Evolutionary conservation across 2,797 vertebrate species (phyloP).

Genomic region (Triplophysa yarkandensis): DNA sequence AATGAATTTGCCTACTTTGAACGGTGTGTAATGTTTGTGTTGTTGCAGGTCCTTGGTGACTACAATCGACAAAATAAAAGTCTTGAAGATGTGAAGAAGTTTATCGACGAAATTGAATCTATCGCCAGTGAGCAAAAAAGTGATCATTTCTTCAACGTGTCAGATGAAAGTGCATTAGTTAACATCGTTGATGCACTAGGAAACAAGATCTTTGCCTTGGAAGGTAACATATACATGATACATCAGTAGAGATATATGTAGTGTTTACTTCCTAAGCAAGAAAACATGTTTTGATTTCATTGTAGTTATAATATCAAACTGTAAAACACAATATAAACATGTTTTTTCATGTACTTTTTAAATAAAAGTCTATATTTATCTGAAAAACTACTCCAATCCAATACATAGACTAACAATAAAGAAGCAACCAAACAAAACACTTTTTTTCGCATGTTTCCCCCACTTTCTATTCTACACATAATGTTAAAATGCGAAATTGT

Average conservation of each 20-base stretch:
- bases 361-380: too few species aligned
- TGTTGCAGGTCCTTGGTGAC: slow-evolving; percentile 88
- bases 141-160: slow-evolving; percentile 97
- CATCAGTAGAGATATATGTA: neutral
- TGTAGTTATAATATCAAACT: too few species aligned
- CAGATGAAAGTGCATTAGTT: slow-evolving; percentile 87
- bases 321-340: too few species aligned
- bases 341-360: too few species aligned
- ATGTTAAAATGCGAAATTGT: too few species aligned
- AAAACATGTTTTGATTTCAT: too few species aligned
- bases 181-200: slow-evolving; percentile 90
- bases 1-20: neutral
- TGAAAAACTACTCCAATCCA: neutral
- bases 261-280: too few species aligned
- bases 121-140: slow-evolving; percentile 87
- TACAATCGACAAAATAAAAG: slow-evolving; percentile 92
- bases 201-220: slow-evolving; percentile 94
- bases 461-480: neutral
- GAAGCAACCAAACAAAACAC: neutral
- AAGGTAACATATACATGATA: slow-evolving; percentile 78
- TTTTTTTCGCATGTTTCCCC: too few species aligned
- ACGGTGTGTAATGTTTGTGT: neutral
- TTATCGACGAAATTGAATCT: slow-evolving; percentile 88
- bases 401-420: neutral
- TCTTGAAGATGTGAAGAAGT: slow-evolving; percentile 75